Evolutionary conservation across 2,113 vertebrate species (phyloP).

Genomic region (Synodontis membranacea): DNA sequence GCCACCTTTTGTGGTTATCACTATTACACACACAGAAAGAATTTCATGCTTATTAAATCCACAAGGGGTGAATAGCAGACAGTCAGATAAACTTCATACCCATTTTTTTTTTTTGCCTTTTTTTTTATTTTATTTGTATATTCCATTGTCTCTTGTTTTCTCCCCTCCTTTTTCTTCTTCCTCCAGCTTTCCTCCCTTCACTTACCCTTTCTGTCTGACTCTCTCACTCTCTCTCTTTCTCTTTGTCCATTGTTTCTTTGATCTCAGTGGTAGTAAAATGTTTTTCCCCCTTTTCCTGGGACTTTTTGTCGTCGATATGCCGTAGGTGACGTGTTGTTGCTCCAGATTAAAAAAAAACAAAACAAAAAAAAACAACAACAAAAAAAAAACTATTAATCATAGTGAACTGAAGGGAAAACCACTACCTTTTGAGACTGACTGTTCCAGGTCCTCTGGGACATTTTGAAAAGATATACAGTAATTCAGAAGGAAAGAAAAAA

Average conservation of each 20-base stretch:
- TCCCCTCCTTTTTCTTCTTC: conserved; percentile 36
- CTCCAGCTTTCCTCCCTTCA: conserved; percentile 23
- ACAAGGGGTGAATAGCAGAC: conserved; percentile 8
- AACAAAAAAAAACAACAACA: too few species aligned
- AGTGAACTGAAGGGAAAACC: conserved; percentile 57
- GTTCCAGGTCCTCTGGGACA: conserved; percentile 62
- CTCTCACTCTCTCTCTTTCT: conserved; percentile 31
- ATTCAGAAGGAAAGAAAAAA: conserved; percentile 58
- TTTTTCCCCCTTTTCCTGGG: conserved; percentile 52
- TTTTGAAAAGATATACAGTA: conserved; percentile 59
- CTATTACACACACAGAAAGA: background rate
- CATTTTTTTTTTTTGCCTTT: conserved; percentile 7
- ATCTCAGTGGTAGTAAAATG: conserved; percentile 66
- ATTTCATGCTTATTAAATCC: conserved; percentile 26
- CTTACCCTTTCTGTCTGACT: conserved; percentile 48
- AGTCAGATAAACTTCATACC: background rate
- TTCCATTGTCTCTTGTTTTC: conserved; percentile 15
- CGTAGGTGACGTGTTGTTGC: conserved; percentile 77
- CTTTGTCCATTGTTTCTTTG: conserved; percentile 20
- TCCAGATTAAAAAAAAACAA: conserved; percentile 60
- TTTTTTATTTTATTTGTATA: conserved; percentile 6
- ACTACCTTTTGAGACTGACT: conserved; percentile 57
- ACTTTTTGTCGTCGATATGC: conserved; percentile 68
- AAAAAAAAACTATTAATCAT: conserved; percentile 35
- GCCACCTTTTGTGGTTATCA: background rate